Percentiles rank a stretch among this genome's conserved stretches.
phyloP scores from a whole-genome alignment of 2,888 invertebrate genomes.

The Pandemis heparana region DNA sequence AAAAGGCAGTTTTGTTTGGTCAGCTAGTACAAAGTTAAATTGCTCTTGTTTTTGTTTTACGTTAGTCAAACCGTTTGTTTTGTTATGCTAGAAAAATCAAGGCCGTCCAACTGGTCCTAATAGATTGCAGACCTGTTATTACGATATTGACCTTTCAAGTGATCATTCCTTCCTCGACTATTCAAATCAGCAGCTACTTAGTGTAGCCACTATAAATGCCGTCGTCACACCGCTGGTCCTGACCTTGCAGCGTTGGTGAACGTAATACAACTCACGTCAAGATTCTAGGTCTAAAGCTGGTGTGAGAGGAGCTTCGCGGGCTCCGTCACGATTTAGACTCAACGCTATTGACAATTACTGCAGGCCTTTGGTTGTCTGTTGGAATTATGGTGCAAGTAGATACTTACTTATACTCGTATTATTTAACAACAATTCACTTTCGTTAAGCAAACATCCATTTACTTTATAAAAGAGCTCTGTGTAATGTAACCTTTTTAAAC shows the following conservation, averaged over 20 bases:
- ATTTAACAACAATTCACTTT: background rate
- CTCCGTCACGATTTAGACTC: conserved; percentile 21
- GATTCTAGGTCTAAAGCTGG: conserved; percentile 39
- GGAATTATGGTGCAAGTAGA: background rate
- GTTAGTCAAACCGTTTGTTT: conserved; percentile 11
- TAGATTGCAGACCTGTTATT: conserved; percentile 42
- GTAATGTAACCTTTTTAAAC: conserved; percentile 4
- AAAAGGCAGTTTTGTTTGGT: background rate
- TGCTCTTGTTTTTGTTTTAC: conserved; percentile 11
- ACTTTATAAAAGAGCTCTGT: background rate
- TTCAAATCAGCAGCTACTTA: conserved; percentile 56
- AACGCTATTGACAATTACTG: conserved; percentile 28
- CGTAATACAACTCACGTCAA: conserved; percentile 51
- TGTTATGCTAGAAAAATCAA: conserved; percentile 25
- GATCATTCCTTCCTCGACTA: conserved; percentile 48
- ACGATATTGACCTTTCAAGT: conserved; percentile 54
- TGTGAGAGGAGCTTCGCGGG: conserved; percentile 33
- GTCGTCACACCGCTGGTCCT: conserved; percentile 62
- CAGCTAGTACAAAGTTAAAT: background rate
- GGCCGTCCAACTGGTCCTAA: conserved; percentile 23
- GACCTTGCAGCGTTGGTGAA: conserved; percentile 71
- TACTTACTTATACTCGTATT: background rate
- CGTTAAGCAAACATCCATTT: background rate
- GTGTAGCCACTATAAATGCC: conserved; percentile 47
- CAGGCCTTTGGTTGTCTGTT: background rate